These are phyloP conservation scores for Scaptomyza hsui DNA, from an alignment of 1,140 invertebrate species.

Conservation along the genomic window DNA sequence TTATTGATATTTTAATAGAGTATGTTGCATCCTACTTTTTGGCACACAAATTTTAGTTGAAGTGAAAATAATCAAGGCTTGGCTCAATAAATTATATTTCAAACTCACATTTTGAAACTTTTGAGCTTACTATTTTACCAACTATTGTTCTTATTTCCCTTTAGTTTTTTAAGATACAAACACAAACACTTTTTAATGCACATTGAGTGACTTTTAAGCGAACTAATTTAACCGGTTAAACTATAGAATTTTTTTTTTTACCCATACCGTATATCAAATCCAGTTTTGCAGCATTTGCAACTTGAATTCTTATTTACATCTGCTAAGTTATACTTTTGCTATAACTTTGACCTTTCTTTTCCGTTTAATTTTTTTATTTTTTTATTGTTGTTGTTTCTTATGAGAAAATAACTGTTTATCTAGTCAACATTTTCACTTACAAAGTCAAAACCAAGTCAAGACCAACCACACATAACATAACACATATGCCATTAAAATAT, in stretches of 20 bases:
- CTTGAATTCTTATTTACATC: neutral
- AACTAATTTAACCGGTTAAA: conserved; percentile 12
- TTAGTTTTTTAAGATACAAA: neutral
- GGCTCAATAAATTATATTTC: too few species aligned
- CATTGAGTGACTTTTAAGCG: neutral
- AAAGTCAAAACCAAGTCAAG: conserved; percentile 32
- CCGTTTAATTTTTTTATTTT: neutral
- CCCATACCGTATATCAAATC: neutral
- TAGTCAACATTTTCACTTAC: conserved; percentile 16
- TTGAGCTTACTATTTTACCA: too few species aligned
- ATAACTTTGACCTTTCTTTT: conserved; percentile 6
- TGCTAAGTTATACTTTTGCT: neutral
- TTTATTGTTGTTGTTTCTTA: neutral
- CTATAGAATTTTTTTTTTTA: neutral
- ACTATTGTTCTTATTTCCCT: neutral
- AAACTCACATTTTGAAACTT: too few species aligned
- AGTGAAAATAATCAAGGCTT: too few species aligned
- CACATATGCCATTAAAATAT: conserved; percentile 42
- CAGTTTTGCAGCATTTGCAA: conserved; percentile 11
- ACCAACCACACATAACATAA: neutral
- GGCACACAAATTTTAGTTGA: too few species aligned
- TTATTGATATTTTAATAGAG: too few species aligned
- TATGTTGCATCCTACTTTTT: too few species aligned
- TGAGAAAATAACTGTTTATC: conserved; percentile 7
- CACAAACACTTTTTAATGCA: neutral